These are phyloP conservation scores for Sympetrum striolatum DNA, from an alignment of 2,888 invertebrate species.

Conservation along the genomic window DNA sequence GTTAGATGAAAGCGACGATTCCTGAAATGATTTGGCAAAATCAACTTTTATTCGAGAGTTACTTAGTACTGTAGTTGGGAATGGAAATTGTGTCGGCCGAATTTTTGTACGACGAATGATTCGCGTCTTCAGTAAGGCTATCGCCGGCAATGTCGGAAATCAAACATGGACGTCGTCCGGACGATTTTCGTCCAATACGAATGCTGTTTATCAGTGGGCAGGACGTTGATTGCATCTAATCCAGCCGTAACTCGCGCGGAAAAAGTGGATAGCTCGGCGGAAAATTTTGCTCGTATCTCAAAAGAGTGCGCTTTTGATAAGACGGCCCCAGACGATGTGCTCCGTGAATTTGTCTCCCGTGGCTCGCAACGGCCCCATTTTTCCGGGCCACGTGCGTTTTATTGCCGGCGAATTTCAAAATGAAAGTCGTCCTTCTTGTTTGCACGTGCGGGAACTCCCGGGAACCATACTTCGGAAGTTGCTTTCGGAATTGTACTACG, in stretches of 20 bases:
- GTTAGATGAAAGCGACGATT: too few species aligned
- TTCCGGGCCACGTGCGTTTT: not conserved
- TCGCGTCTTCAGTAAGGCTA: too few species aligned
- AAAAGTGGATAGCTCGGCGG: not conserved
- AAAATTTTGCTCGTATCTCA: not conserved
- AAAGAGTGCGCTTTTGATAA: not conserved
- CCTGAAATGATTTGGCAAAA: too few species aligned
- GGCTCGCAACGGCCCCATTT: not conserved
- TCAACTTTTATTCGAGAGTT: too few species aligned
- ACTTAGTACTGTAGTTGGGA: too few species aligned
- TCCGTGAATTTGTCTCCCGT: not conserved
- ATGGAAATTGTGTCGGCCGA: too few species aligned
- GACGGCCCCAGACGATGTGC: not conserved
- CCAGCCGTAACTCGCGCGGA: not conserved
- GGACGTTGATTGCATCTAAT: not conserved
- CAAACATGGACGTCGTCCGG: too few species aligned
- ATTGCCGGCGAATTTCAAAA: not conserved
- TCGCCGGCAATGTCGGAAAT: too few species aligned
- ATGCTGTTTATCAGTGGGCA: not conserved
- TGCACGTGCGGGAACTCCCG: not conserved
- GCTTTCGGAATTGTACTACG: not conserved
- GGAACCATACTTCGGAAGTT: not conserved
- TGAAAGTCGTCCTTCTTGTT: not conserved
- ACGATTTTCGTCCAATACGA: not conserved
- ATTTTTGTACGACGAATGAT: too few species aligned